Evolutionary conservation across 2,888 invertebrate species (phyloP).

Genomic region (Rhagonycha lutea): DNA sequence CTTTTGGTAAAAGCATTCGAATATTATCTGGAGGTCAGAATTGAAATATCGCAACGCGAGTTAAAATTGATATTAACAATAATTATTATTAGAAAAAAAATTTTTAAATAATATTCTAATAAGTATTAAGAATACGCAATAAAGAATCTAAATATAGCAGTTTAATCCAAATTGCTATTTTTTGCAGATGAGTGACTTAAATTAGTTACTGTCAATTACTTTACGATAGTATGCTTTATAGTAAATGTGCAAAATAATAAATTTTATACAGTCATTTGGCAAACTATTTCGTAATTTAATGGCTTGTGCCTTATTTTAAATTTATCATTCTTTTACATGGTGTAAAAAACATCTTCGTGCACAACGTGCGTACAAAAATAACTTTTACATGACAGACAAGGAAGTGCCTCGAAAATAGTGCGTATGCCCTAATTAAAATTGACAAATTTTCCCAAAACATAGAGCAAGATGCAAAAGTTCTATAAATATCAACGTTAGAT

Average conservation of each 20-base stretch:
- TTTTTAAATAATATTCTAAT: not conserved
- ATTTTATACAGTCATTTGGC: not conserved
- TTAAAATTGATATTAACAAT: not conserved
- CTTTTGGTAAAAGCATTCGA: not conserved
- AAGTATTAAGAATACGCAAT: not conserved
- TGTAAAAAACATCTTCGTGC: constrained; percentile 3
- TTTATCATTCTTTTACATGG: not conserved
- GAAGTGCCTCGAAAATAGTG: constrained; percentile 14
- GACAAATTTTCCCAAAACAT: not conserved
- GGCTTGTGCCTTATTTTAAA: not conserved
- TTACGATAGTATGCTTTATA: not conserved
- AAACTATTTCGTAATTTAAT: not conserved
- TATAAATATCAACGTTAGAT: not conserved
- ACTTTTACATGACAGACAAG: constrained; percentile 21
- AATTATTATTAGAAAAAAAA: not conserved
- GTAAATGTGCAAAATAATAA: not conserved
- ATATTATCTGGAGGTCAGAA: not conserved
- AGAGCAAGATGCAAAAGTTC: not conserved
- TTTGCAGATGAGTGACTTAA: not conserved
- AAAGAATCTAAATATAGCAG: not conserved
- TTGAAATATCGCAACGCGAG: not conserved
- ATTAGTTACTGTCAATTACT: not conserved
- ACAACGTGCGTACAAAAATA: constrained; percentile 19
- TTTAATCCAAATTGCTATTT: not conserved
- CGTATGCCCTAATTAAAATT: constrained; percentile 11